A percentile compares a stretch with the other conserved stretches of the same genome.
These are phyloP conservation scores for Orthonevra nobilis DNA, from an alignment of 2,888 invertebrate species.

Conservation along the genomic window DNA sequence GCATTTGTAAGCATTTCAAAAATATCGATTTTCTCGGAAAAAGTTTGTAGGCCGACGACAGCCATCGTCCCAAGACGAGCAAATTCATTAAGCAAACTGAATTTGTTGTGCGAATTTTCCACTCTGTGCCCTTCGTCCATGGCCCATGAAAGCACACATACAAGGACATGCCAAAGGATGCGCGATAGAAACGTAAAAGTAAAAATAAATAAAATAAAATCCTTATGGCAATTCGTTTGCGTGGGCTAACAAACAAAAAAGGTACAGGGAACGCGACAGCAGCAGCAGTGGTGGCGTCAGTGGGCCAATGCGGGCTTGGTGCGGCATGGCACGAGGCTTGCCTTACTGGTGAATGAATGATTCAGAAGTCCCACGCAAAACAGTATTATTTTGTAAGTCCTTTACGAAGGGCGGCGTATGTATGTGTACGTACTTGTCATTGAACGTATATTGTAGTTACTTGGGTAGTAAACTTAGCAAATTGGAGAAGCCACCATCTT, in stretches of 20 bases:
- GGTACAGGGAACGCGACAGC: slow-evolving; percentile 12
- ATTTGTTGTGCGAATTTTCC: slow-evolving; percentile 33
- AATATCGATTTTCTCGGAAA: slow-evolving; percentile 30
- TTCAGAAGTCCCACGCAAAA: slow-evolving; percentile 54
- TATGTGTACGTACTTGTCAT: neutral
- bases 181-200: slow-evolving; percentile 3
- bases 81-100: slow-evolving; percentile 54
- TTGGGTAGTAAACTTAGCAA: slow-evolving; percentile 14
- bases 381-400: slow-evolving; percentile 21
- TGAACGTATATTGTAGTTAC: too few relatives aligned
- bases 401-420: neutral
- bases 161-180: neutral
- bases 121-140: too few relatives aligned
- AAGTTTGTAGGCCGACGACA: slow-evolving; percentile 29
- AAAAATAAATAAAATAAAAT: too few relatives aligned
- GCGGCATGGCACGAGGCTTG: neutral
- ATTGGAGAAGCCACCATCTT: slow-evolving; percentile 4
- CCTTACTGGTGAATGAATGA: slow-evolving; percentile 57
- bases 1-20: neutral
- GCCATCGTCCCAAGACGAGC: slow-evolving; percentile 1
- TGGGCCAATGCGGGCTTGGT: slow-evolving; percentile 6
- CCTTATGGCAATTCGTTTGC: slow-evolving; percentile 36
- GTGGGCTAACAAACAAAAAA: slow-evolving; percentile 22
- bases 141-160: slow-evolving; percentile 29
- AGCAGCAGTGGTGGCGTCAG: slow-evolving; percentile 3